These are phyloP conservation scores for Euleptes europaea DNA, from an alignment of 2,113 vertebrate species.

Conservation along the genomic window DNA sequence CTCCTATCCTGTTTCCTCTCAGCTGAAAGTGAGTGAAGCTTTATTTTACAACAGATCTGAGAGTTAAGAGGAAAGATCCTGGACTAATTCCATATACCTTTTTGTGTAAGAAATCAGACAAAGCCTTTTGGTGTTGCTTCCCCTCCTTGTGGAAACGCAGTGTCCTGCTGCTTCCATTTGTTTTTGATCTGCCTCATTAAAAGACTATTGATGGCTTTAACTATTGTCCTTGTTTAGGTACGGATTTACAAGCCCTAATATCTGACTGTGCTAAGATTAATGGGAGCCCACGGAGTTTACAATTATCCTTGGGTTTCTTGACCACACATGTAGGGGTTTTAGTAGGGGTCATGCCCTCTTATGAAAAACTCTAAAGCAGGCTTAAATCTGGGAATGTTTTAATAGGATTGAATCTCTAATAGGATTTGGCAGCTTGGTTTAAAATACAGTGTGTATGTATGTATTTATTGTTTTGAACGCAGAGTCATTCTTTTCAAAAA, in stretches of 20 bases:
- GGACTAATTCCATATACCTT: slow-evolving; percentile 58
- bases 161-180: slow-evolving; percentile 85
- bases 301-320: slow-evolving; percentile 83
- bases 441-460: slow-evolving; percentile 67
- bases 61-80: slow-evolving; percentile 49
- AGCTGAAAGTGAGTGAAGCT: slow-evolving; percentile 51
- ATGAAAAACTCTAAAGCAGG: slow-evolving; percentile 85
- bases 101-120: slow-evolving; percentile 68
- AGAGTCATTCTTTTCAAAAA: slow-evolving; percentile 37
- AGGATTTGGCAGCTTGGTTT: slow-evolving; percentile 83
- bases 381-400: slow-evolving; percentile 87
- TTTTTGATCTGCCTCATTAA: slow-evolving; percentile 92
- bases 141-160: slow-evolving; percentile 75
- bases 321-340: slow-evolving; percentile 86
- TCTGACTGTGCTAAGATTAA: slow-evolving; percentile 86
- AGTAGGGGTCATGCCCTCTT: slow-evolving; percentile 78
- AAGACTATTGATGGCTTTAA: slow-evolving; percentile 88
- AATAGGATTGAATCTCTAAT: slow-evolving; percentile 90
- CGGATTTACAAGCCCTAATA: slow-evolving; percentile 88
- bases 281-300: slow-evolving; percentile 83
- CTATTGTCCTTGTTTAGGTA: slow-evolving; percentile 87
- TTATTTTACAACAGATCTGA: slow-evolving; percentile 51
- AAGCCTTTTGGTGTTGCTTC: slow-evolving; percentile 68
- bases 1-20: background rate
- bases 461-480: slow-evolving; percentile 36